A percentile compares a stretch with the other conserved stretches of the same genome.
phyloP scores from a whole-genome alignment of 1,140 invertebrate genomes.

The Aphelenchoides besseyi region DNA sequence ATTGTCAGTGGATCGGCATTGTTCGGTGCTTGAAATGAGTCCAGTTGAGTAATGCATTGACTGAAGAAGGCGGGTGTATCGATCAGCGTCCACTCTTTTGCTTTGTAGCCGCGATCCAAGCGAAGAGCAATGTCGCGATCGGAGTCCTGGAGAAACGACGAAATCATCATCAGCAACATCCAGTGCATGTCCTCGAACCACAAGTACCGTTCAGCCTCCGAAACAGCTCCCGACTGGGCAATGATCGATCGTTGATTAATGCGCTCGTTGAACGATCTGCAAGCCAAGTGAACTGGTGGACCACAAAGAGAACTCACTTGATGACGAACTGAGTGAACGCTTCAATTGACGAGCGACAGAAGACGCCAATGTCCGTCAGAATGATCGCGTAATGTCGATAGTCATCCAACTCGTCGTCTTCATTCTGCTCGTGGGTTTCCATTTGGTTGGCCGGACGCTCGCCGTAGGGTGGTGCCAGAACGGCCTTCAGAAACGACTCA shows the following conservation, averaged over 20 bases:
- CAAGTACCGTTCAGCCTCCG: neutral
- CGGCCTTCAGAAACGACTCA: slow-evolving; percentile 16
- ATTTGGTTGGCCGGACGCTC: neutral
- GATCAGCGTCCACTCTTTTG: neutral
- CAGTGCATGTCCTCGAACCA: slow-evolving; percentile 20
- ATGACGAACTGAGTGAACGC: slow-evolving; percentile 7
- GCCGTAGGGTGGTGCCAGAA: slow-evolving; percentile 17
- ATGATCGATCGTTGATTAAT: neutral
- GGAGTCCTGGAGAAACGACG: slow-evolving; percentile 7
- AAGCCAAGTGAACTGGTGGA: neutral
- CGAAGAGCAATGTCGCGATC: slow-evolving; percentile 1
- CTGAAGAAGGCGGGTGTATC: slow-evolving; percentile 1
- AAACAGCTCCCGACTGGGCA: neutral
- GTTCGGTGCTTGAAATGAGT: slow-evolving; percentile 1
- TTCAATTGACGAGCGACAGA: slow-evolving; percentile 5
- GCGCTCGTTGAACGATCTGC: neutral
- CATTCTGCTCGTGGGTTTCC: neutral
- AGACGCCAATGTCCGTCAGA: slow-evolving; percentile 13
- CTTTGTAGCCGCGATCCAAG: slow-evolving; percentile 3
- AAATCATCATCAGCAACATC: slow-evolving; percentile 16
- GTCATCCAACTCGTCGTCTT: slow-evolving; percentile 20
- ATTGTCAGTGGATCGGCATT: slow-evolving; percentile 6
- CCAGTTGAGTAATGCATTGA: neutral
- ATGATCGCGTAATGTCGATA: slow-evolving; percentile 4
- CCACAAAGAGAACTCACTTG: neutral